Evolutionary conservation across 1,140 invertebrate species (phyloP).

Genomic region (Chionoecetes opilio): DNA sequence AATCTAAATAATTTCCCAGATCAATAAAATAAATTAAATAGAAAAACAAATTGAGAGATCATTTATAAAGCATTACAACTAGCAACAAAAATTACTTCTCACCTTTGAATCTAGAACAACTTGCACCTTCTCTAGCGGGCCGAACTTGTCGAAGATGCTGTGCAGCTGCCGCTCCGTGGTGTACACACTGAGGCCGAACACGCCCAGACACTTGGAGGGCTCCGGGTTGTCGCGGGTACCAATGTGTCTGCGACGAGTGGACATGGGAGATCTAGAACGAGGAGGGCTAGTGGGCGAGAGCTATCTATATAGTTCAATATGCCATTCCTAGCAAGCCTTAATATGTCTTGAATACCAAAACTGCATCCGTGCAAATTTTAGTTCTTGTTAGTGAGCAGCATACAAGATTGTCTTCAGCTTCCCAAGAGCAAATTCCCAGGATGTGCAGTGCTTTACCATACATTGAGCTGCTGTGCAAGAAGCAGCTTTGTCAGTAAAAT

Average conservation of each 20-base stretch:
- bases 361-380: neutral
- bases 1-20: too few species aligned
- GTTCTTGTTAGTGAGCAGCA: neutral
- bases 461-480: too few species aligned
- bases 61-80: neutral
- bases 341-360: too few species aligned
- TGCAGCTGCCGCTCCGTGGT: conserved; percentile 97
- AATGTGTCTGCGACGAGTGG: conserved; percentile 84
- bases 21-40: too few species aligned
- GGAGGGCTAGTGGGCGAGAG: conserved; percentile 81
- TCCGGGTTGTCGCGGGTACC: conserved; percentile 91
- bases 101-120: conserved; percentile 98
- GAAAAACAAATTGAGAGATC: too few species aligned
- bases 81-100: conserved; percentile 83
- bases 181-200: conserved; percentile 96
- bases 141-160: conserved; percentile 96
- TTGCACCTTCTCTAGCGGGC: conserved; percentile 95
- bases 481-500: too few species aligned
- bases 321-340: neutral
- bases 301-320: neutral
- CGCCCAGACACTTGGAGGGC: conserved; percentile 94
- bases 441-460: neutral
- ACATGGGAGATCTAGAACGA: conserved; percentile 85
- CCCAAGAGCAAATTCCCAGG: neutral
- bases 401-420: neutral